phyloP scores from a whole-genome alignment of 2,113 vertebrate species.

The Galeopterus variegatus region DNA sequence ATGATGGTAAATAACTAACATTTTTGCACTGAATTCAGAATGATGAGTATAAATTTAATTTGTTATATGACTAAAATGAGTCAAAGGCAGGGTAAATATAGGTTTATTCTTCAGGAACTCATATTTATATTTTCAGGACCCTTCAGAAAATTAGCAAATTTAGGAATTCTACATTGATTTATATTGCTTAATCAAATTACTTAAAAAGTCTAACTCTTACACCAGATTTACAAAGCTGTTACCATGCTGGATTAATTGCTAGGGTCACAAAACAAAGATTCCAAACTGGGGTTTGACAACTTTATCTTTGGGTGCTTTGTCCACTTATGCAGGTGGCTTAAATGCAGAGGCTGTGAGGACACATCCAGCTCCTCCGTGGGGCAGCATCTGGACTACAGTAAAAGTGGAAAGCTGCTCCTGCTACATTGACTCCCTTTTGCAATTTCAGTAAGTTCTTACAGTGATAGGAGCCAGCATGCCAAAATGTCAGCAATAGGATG shows the following conservation, averaged over 20 bases:
- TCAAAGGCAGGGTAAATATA: constrained; percentile 54
- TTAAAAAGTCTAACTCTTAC: constrained; percentile 50
- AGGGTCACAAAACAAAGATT: constrained; percentile 24
- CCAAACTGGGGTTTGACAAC: neutral
- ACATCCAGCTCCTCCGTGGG: neutral
- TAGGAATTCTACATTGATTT: constrained; percentile 54
- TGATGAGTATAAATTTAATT: constrained; percentile 51
- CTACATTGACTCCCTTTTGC: constrained; percentile 21
- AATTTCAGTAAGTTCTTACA: constrained; percentile 40
- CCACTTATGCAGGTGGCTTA: neutral
- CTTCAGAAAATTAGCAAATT: constrained; percentile 45
- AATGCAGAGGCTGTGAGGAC: neutral
- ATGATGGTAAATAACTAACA: constrained; percentile 57
- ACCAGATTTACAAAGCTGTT: constrained; percentile 68
- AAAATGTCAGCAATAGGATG: constrained; percentile 73
- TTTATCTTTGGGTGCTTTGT: neutral
- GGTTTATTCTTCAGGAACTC: constrained; percentile 52
- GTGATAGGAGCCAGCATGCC: constrained; percentile 76
- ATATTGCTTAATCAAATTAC: constrained; percentile 66
- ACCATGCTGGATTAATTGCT: constrained; percentile 62
- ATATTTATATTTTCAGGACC: constrained; percentile 69
- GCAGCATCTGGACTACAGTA: constrained; percentile 41
- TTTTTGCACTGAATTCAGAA: constrained; percentile 43
- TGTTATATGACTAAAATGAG: constrained; percentile 44
- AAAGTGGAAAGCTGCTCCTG: constrained; percentile 53